Evolutionary conservation across 2,797 vertebrate genomes (phyloP).

Genomic region (Sebastolobus altivelis): DNA sequence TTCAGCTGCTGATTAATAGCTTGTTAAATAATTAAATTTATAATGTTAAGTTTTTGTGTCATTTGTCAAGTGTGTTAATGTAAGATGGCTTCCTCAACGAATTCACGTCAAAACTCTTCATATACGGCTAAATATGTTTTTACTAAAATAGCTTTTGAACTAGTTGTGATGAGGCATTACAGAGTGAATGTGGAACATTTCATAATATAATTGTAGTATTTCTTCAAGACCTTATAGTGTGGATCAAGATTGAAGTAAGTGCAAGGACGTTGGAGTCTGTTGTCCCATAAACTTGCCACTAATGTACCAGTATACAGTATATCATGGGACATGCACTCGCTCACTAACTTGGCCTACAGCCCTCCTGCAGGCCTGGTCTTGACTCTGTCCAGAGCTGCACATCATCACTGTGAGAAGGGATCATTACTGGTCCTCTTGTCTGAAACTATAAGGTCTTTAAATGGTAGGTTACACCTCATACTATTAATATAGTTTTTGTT

Average conservation of each 20-base stretch:
- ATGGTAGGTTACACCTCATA: background rate
- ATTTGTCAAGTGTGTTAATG: slow-evolving; percentile 15
- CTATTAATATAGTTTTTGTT: background rate
- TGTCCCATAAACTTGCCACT: background rate
- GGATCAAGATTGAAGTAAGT: background rate
- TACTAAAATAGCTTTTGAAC: background rate
- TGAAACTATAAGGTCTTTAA: background rate
- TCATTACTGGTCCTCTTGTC: background rate
- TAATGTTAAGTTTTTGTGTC: slow-evolving; percentile 12
- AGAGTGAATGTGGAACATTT: background rate
- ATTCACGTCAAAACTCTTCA: background rate
- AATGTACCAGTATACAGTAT: no score
- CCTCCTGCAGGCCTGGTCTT: slow-evolving; percentile 5
- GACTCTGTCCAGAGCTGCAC: no score
- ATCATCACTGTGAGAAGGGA: background rate
- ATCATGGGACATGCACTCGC: background rate
- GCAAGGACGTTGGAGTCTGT: background rate
- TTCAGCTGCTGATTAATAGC: slow-evolving; percentile 52
- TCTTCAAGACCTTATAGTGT: background rate
- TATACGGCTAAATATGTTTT: no score
- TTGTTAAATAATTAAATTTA: slow-evolving; percentile 54
- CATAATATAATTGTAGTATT: background rate
- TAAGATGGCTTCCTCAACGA: background rate
- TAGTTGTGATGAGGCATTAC: background rate
- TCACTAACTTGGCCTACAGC: background rate